Percentiles rank a stretch among this genome's conserved stretches.
These are phyloP conservation scores for Drosophila recens DNA, from an alignment of 2,888 invertebrate species.

Conservation along the genomic window DNA sequence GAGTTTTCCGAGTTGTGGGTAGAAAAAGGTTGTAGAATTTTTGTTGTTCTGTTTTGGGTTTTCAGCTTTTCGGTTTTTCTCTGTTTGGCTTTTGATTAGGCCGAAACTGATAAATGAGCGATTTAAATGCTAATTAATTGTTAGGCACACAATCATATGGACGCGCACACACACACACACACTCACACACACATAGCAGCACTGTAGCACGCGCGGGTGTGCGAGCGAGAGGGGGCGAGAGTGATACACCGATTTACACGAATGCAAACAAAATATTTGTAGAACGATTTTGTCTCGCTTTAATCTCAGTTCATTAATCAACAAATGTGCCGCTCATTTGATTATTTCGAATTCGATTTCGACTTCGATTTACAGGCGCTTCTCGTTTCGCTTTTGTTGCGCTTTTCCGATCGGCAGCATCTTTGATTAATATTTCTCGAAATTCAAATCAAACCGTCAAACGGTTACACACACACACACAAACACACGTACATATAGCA, in stretches of 20 bases:
- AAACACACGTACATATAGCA: slow-evolving; percentile 25
- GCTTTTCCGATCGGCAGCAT: slow-evolving; percentile 58
- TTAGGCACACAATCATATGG: slow-evolving; percentile 43
- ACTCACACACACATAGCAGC: slow-evolving; percentile 1
- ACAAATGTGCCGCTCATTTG: slow-evolving; percentile 29
- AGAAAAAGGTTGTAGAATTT: not conserved
- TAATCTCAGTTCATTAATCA: slow-evolving; percentile 57
- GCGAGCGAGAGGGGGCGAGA: not conserved
- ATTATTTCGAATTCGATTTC: slow-evolving; percentile 3
- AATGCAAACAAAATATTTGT: slow-evolving; percentile 24
- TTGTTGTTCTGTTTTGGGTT: slow-evolving; percentile 2
- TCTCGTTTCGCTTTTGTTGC: slow-evolving; percentile 31
- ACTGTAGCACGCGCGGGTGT: slow-evolving; percentile 12
- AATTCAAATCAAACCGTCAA: slow-evolving; percentile 59
- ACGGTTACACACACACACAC: slow-evolving; percentile 37
- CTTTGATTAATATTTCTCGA: slow-evolving; percentile 56
- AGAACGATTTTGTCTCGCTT: slow-evolving; percentile 41
- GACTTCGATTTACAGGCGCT: not conserved
- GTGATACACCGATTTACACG: slow-evolving; percentile 6
- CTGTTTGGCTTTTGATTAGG: slow-evolving; percentile 55
- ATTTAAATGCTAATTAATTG: slow-evolving; percentile 76
- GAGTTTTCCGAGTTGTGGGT: not conserved
- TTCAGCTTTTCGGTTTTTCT: slow-evolving; percentile 6
- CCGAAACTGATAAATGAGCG: slow-evolving; percentile 58
- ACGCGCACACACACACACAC: slow-evolving; percentile 22